phyloP scores from a whole-genome alignment of 2,113 vertebrate species.

The Phrynosoma platyrhinos region DNA sequence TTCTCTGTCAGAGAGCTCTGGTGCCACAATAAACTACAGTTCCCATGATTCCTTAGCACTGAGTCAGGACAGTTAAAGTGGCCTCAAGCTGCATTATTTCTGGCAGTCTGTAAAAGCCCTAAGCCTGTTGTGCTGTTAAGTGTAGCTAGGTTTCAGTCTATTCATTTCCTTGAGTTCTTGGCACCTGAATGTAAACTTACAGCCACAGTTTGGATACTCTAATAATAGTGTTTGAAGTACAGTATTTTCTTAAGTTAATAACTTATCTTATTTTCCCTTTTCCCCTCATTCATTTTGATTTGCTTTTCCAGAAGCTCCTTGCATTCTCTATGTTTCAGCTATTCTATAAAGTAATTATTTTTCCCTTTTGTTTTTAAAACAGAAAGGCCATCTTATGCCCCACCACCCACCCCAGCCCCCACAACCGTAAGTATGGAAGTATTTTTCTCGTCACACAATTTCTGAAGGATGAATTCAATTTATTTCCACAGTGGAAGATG shows the following conservation, averaged over 20 bases:
- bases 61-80: too few relatives aligned
- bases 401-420: slow-evolving; percentile 95
- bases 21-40: too few relatives aligned
- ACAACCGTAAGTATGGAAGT: slow-evolving; percentile 93
- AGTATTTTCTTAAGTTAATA: background rate
- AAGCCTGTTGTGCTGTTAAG: background rate
- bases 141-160: background rate
- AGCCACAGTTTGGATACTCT: background rate
- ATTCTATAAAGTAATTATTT: background rate
- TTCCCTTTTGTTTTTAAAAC: slow-evolving; percentile 73
- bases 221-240: background rate
- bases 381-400: slow-evolving; percentile 98
- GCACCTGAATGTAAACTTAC: too few relatives aligned
- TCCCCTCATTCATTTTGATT: background rate
- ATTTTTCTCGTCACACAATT: slow-evolving; percentile 77
- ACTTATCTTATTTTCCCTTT: background rate
- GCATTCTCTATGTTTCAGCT: background rate
- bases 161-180: background rate
- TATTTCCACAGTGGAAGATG: background rate
- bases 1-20: too few relatives aligned
- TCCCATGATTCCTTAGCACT: too few relatives aligned
- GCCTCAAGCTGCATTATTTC: too few relatives aligned
- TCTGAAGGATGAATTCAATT: slow-evolving; percentile 59
- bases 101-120: too few relatives aligned
- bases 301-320: background rate